Conservation (phyloP, 2,113 vertebrate species). For the Speoplatyrhinus poulsoni region DNA sequence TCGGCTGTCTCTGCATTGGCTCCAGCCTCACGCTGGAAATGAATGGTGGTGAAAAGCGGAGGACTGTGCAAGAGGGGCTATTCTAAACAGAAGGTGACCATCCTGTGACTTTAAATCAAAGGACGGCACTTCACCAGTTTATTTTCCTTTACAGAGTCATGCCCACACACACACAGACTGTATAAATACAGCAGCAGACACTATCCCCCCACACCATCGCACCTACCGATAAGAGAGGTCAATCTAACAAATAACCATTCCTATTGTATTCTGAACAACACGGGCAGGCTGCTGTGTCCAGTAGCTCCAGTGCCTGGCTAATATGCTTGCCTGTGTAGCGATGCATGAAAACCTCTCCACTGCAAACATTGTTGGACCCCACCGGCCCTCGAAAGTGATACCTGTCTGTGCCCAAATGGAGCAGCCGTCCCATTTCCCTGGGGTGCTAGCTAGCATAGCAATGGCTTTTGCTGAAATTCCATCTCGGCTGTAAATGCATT, state of each 20-base stretch:
- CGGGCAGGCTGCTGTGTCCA: conserved; percentile 1
- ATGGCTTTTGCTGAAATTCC: conserved; percentile 54
- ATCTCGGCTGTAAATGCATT: conserved; percentile 60
- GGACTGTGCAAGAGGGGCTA: too few species aligned
- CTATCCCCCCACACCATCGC: too few species aligned
- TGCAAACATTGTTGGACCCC: conserved; percentile 58
- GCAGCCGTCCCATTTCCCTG: conserved; percentile 1
- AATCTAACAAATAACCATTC: too few species aligned
- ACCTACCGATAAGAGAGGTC: too few species aligned
- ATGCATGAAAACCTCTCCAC: conserved; percentile 41
- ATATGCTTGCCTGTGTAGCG: conserved; percentile 48
- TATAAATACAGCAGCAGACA: too few species aligned
- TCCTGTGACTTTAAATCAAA: too few species aligned
- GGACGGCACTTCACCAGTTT: too few species aligned
- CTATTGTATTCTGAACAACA: too few species aligned
- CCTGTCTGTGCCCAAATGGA: conserved; percentile 1
- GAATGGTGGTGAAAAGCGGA: too few species aligned
- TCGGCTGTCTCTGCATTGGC: conserved; percentile 43
- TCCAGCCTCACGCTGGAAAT: conserved; percentile 21
- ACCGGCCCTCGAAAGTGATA: conserved; percentile 61
- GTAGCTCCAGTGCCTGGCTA: conserved; percentile 35
- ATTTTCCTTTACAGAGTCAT: too few species aligned
- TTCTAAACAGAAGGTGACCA: too few species aligned
- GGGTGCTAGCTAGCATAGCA: conserved; percentile 24
- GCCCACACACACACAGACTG: too few species aligned